Base-by-base conservation (phyloP, 2,113 vertebrate species). In the Speoplatyrhinus poulsoni region DNA sequence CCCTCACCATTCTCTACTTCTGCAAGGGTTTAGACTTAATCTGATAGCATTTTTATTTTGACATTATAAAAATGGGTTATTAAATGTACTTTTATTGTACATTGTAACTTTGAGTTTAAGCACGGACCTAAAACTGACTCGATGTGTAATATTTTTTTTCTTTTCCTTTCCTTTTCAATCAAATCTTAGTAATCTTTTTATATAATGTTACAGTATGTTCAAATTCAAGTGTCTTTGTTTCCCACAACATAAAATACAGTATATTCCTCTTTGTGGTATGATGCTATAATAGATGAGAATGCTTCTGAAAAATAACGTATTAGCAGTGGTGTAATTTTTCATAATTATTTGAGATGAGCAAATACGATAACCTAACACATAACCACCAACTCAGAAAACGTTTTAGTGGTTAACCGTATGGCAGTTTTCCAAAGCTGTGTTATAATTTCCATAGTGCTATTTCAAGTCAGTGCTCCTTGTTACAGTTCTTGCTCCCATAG, bases 71-170 rank as follows among this genome's bases (percentile, higher is more conserved):
- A 32, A 57, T 8, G 11, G 26, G 8, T 57, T 17, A 19, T 17
- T 57, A 2, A 41, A 41, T 6, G 71, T 70, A 64, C 77, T 72
- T 76, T 70, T 72, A 55, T 65, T 73, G 78, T 72, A 50, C 62
- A 77, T 78, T 70, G 75, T 83, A 54, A 68, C 59, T 87, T 83
- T 76, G 46, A 69, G 62, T 62, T 56, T 57, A 60, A 76, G 60
- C 63, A 32, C 46, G 81, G 70, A 73, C 69, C 72, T 82, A 76
- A 48, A 73, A 78, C 59, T 61, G 60, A 76, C 69, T 70, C 59
- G 36, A 47, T 82, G 64, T 49, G 65, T 73, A 62, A 11, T 46
- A 17, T n/a, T 7, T 10, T 57, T n/a, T 57, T 9, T 56, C 3
- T 52, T 52, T 52, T 52, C 4, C 11, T 72, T 81, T 36, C 67